These are phyloP conservation scores for Eumeta japonica DNA, from an alignment of 1,140 invertebrate species.

Conservation along the genomic window DNA sequence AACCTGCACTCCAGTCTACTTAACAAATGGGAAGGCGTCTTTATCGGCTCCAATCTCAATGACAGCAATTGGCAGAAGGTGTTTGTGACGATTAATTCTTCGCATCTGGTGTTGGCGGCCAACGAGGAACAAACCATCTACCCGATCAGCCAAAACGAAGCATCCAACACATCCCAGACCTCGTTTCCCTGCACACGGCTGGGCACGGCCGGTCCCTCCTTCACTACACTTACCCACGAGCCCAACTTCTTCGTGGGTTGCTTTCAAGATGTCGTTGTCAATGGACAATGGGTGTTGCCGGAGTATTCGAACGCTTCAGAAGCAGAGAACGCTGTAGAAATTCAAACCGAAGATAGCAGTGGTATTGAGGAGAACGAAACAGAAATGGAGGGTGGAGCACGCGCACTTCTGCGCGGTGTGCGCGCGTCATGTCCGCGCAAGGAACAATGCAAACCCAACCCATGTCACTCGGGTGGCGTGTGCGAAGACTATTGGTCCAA, in stretches of 20 bases:
- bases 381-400: neutral
- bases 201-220: slow-evolving; percentile 71
- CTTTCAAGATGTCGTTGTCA: slow-evolving; percentile 86
- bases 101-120: slow-evolving; percentile 78
- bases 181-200: slow-evolving; percentile 80
- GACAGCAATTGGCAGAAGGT: slow-evolving; percentile 85
- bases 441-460: slow-evolving; percentile 81
- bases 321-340: slow-evolving; percentile 12
- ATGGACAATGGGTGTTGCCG: slow-evolving; percentile 67
- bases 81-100: slow-evolving; percentile 82
- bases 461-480: slow-evolving; percentile 80
- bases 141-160: slow-evolving; percentile 78
- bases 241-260: slow-evolving; percentile 84
- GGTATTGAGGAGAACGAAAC: neutral
- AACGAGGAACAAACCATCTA: slow-evolving; percentile 88
- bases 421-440: slow-evolving; percentile 72
- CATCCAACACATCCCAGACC: slow-evolving; percentile 69
- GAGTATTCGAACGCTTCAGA: slow-evolving; percentile 21
- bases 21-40: slow-evolving; percentile 87
- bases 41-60: slow-evolving; percentile 78
- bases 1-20: slow-evolving; percentile 83
- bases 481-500: slow-evolving; percentile 88
- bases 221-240: slow-evolving; percentile 67
- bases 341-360: slow-evolving; percentile 10
- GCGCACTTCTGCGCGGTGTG: slow-evolving; percentile 33